Percentiles rank a stretch among this genome's conserved stretches.
Conservation (phyloP, 1,140 invertebrate species). For the Bathynomus jamesi region DNA sequence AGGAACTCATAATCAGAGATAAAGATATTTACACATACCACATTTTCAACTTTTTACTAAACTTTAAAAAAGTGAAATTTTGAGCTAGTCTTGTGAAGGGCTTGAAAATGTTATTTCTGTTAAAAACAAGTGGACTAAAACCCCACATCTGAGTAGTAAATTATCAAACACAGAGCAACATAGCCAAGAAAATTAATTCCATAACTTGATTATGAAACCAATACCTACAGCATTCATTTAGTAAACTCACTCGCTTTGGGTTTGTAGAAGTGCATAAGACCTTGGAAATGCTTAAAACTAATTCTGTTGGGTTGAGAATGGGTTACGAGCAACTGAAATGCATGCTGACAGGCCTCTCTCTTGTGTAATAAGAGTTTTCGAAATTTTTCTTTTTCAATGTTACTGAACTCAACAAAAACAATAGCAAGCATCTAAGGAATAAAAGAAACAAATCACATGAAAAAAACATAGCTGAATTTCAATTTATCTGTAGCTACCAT, state of each 20-base stretch:
- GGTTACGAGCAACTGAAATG: constrained; percentile 68
- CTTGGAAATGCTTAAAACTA: constrained; percentile 68
- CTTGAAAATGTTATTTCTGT: too few species aligned
- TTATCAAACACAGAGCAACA: too few species aligned
- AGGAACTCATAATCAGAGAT: too few species aligned
- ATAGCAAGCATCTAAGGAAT: constrained; percentile 68
- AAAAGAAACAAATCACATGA: constrained; percentile 38
- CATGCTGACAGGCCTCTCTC: constrained; percentile 69
- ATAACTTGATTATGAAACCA: too few species aligned
- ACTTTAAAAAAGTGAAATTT: too few species aligned
- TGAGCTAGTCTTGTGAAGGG: too few species aligned
- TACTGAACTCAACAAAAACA: constrained; percentile 82
- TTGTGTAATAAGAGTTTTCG: constrained; percentile 75
- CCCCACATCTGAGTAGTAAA: too few species aligned
- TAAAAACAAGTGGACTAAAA: too few species aligned
- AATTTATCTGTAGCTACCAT: neutral
- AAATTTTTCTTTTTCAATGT: constrained; percentile 79
- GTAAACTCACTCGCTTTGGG: constrained; percentile 59
- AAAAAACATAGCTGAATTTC: neutral
- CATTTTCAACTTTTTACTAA: too few species aligned
- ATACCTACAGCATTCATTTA: too few species aligned
- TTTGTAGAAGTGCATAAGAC: constrained; percentile 67
- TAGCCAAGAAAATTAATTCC: too few species aligned
- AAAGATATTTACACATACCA: too few species aligned
- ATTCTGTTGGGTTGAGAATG: constrained; percentile 57